Conservation (phyloP, 2,888 invertebrate genomes). For the Timema cristinae region DNA sequence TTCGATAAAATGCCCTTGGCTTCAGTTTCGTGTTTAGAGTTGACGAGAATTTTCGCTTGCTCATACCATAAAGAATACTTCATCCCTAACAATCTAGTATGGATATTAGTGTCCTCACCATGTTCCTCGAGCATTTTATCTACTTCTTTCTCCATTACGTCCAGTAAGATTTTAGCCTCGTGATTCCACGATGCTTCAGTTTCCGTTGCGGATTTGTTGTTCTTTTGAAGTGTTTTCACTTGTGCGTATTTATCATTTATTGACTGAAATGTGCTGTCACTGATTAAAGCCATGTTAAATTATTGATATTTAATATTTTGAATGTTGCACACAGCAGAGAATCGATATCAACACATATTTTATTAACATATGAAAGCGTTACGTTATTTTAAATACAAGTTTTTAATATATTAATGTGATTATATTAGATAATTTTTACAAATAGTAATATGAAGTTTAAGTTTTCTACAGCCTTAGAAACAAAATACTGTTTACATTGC, state of each 20-base stretch:
- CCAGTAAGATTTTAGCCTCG: background rate
- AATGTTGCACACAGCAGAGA: too few species aligned
- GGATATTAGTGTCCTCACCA: background rate
- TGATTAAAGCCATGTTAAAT: too few species aligned
- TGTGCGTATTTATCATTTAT: background rate
- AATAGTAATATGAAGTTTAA: too few species aligned
- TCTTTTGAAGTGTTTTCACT: slow-evolving; percentile 10
- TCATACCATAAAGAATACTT: slow-evolving; percentile 4
- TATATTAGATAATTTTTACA: too few species aligned
- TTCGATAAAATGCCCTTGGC: background rate
- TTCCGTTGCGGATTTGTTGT: background rate
- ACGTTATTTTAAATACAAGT: too few species aligned
- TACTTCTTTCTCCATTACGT: background rate
- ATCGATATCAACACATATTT: too few species aligned
- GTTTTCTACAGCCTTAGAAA: too few species aligned
- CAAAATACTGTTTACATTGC: too few species aligned
- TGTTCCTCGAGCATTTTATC: background rate
- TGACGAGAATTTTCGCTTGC: background rate
- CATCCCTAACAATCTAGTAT: background rate
- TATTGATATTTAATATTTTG: too few species aligned
- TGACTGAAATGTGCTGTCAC: too few species aligned
- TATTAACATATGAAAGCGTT: too few species aligned
- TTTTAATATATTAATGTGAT: too few species aligned
- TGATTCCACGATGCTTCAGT: background rate
- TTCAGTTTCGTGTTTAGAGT: background rate